Percentiles rank a stretch among this genome's conserved stretches.
These are phyloP conservation scores for Protonibea diacanthus DNA, from an alignment of 2,797 vertebrate genomes.

Conservation along the genomic window DNA sequence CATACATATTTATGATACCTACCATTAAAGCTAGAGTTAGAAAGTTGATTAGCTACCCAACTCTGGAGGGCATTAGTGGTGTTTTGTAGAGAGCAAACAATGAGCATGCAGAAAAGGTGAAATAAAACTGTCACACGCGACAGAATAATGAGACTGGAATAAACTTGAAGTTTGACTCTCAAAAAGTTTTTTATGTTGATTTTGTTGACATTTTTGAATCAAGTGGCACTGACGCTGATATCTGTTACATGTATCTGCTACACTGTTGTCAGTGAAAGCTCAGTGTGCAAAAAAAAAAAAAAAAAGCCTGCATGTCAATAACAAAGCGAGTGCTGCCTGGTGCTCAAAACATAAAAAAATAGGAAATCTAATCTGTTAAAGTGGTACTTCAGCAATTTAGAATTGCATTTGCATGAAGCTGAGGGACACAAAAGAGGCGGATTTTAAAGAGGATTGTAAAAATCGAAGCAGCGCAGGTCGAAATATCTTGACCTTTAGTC, in stretches of 20 bases:
- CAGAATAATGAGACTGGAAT: conserved; percentile 4
- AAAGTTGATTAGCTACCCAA: conserved; percentile 54
- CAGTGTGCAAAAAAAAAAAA: too few relatives aligned
- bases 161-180: neutral
- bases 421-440: too few relatives aligned
- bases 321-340: neutral
- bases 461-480: neutral
- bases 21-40: conserved; percentile 61
- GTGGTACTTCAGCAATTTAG: neutral
- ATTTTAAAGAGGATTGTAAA: neutral
- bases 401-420: neutral
- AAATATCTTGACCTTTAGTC: neutral
- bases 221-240: neutral
- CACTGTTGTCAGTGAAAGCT: neutral
- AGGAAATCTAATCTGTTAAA: neutral
- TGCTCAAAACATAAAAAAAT: neutral
- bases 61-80: conserved; percentile 24
- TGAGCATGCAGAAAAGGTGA: conserved; percentile 15
- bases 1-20: conserved; percentile 72
- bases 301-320: neutral
- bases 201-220: neutral
- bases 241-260: neutral
- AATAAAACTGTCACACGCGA: conserved; percentile 19
- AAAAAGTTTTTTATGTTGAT: neutral
- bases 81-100: conserved; percentile 40